A percentile compares a stretch with the other conserved stretches of the same genome.
Conservation (phyloP, 1,140 invertebrate species). For the Wasmannia auropunctata region DNA sequence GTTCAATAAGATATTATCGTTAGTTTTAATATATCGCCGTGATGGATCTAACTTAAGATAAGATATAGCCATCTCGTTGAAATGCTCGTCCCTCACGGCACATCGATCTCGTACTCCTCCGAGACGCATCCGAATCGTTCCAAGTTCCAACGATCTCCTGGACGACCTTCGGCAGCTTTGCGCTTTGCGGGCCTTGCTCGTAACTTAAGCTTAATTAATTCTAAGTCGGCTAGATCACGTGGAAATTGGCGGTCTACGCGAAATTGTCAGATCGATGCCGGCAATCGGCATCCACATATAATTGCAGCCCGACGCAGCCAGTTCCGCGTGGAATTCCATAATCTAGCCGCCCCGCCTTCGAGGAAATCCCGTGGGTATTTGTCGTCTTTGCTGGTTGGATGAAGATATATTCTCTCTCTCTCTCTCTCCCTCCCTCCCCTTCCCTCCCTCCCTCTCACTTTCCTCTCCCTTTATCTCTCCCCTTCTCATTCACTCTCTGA, state of each 20-base stretch:
- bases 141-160: slow-evolving; percentile 14
- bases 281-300: slow-evolving; percentile 71
- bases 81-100: neutral
- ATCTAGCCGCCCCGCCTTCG: slow-evolving; percentile 7
- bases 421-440: neutral
- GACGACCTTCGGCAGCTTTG: slow-evolving; percentile 27
- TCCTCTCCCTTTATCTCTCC: neutral
- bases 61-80: neutral
- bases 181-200: slow-evolving; percentile 65
- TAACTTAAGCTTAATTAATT: slow-evolving; percentile 78
- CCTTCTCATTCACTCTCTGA: neutral
- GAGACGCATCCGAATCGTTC: slow-evolving; percentile 5
- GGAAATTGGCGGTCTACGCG: slow-evolving; percentile 72
- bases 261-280: slow-evolving; percentile 71
- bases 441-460: neutral
- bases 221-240: slow-evolving; percentile 62
- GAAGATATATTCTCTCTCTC: neutral
- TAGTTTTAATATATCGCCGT: neutral
- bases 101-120: neutral
- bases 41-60: neutral
- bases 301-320: slow-evolving; percentile 61
- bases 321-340: slow-evolving; percentile 16
- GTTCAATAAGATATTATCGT: neutral
- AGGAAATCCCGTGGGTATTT: slow-evolving; percentile 34
- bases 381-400: slow-evolving; percentile 38